Base-by-base conservation (phyloP, 2,888 invertebrate species). In the Euphydryas editha region DNA sequence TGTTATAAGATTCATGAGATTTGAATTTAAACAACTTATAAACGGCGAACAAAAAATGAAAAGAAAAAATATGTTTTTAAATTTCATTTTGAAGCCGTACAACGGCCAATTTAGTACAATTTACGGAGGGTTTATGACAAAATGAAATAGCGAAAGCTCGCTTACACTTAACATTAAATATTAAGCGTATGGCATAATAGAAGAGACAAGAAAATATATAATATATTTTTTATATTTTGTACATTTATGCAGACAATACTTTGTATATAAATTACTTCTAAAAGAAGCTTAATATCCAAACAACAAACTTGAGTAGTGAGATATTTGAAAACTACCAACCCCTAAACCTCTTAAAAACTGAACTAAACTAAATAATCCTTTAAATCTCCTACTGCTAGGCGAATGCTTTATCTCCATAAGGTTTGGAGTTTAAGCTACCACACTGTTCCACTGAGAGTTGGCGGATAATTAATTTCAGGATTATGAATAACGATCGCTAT, bases 131-230 rank as follows among this genome's bases (percentile, higher is more conserved):
- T 7, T 42, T 39, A 4, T 58, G 59, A 37, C 5, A 42, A 39
- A 44, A 55, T 65, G 17, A 18, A 47, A 42, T 57, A 58, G 24
- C 18, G 39, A 55, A 59, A 62, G 47, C 36, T 55, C 11, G 17
- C n/a, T 54, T 54, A 63, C 49, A 42, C 54, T 60, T 59, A 69
- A 63, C 67, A 67, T 68, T 70, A 57, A 60, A 67, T 67, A 72
- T 68, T 30, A 47, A 54, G 30, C 39, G 65, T 67, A 64, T 61
- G 57, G 61, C 47, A 64, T 59, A 62, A 60, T 65, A 63, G 39
- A 65, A 49, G 21, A 21, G 24, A 49, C 8, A 21, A 24, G 21
- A 13, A 51, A 51, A 44, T 39, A 44, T 44, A 1, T 44, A n/a
- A n/a, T n/a, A n/a, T 57, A 20, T 49, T 54, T 69, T 56, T 70